Percentiles rank a stretch among this genome's conserved stretches.
Evolutionary conservation across 30 jellyfish, hydroid and myxozoan species (phyloP).

Genomic region (Turritopsis rubra): DNA sequence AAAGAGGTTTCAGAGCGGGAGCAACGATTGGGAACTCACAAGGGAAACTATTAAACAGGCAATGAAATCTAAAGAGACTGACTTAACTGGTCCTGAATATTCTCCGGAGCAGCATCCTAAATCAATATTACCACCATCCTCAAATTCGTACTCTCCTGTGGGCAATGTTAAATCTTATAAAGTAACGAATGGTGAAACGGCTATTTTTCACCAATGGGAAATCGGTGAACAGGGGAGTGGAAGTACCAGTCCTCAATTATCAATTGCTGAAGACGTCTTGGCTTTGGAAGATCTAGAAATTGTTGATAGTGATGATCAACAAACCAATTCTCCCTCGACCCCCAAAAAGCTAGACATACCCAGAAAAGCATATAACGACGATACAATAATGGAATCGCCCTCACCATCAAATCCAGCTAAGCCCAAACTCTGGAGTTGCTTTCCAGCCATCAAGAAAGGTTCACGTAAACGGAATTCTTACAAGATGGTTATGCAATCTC

Average conservation of each 20-base stretch:
- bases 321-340: not conserved
- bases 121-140: not conserved
- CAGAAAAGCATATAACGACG: not conserved
- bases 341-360: conserved; percentile 8
- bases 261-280: conserved; percentile 20
- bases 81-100: conserved; percentile 40
- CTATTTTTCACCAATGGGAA: not conserved
- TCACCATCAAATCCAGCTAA: conserved; percentile 36
- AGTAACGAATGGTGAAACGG: not conserved
- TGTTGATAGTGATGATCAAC: not conserved
- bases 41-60: not conserved
- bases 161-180: not conserved
- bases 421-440: conserved; percentile 56
- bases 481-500: conserved; percentile 47
- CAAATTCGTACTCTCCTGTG: conserved; percentile 6
- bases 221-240: not conserved
- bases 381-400: conserved; percentile 11
- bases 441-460: conserved; percentile 88
- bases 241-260: not conserved
- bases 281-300: conserved; percentile 26
- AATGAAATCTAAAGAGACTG: conserved; percentile 26
- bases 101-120: not conserved
- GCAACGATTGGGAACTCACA: conserved; percentile 22
- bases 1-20: conserved; percentile 15
- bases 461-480: conserved; percentile 64